Percentiles rank a stretch among this genome's conserved stretches.
Evolutionary conservation across 2,797 vertebrate species (phyloP).

Genomic region (Pangasius krempfi): DNA sequence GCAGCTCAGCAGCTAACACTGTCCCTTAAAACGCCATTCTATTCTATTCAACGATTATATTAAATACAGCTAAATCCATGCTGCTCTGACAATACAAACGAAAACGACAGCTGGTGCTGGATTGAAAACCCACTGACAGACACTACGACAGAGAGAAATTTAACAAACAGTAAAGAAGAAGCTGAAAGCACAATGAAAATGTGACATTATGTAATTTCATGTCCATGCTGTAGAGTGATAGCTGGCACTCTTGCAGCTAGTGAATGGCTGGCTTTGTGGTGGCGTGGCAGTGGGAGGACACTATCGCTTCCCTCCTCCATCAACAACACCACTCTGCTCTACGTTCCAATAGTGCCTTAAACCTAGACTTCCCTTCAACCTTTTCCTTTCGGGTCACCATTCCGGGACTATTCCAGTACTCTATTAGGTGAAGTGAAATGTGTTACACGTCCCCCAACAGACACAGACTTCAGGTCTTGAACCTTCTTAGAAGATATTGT

Average conservation of each 20-base stretch:
- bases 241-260: conserved; percentile 22
- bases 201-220: conserved; percentile 43
- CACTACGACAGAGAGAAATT: background rate
- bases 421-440: background rate
- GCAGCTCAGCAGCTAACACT: background rate
- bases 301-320: conserved; percentile 4
- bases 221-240: conserved; percentile 40
- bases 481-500: background rate
- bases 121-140: background rate
- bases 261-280: conserved; percentile 52
- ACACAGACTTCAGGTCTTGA: background rate
- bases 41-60: background rate
- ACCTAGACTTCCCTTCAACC: background rate
- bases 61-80: background rate
- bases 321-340: background rate
- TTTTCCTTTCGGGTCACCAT: background rate
- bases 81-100: background rate
- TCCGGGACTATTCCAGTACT: background rate
- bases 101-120: background rate
- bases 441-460: background rate
- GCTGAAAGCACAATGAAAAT: conserved; percentile 25
- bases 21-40: background rate
- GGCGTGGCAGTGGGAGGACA: conserved; percentile 26
- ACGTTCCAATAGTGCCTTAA: background rate
- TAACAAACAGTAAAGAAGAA: conserved; percentile 5